Conservation (phyloP, 2,113 vertebrate genomes). For the Urocolius indicus region DNA sequence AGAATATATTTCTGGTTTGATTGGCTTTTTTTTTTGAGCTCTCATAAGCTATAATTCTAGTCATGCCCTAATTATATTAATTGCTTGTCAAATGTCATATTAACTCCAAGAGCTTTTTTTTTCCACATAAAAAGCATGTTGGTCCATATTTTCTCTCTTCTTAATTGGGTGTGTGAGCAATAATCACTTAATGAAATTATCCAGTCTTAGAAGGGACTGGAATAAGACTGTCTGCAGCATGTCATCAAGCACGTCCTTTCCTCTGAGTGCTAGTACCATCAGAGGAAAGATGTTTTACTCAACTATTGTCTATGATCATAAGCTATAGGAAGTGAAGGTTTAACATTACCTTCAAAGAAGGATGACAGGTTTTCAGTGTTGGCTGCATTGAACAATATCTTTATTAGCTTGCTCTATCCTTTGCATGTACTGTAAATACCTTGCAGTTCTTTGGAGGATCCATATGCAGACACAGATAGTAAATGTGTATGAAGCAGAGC, state of each 20-base stretch:
- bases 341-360: background rate
- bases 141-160: conserved; percentile 28
- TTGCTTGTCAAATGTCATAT: conserved; percentile 19
- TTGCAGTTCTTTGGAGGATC: background rate
- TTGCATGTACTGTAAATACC: background rate
- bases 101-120: conserved; percentile 15
- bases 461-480: background rate
- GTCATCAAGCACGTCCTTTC: background rate
- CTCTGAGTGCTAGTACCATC: background rate
- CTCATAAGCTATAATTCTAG: background rate
- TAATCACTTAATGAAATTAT: conserved; percentile 65
- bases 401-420: background rate
- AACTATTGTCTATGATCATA: background rate
- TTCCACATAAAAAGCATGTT: background rate
- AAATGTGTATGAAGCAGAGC: background rate
- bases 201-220: conserved; percentile 22
- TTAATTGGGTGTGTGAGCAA: conserved; percentile 24
- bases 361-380: background rate
- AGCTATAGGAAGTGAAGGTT: background rate
- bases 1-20: background rate
- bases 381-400: background rate
- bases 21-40: background rate
- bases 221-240: background rate
- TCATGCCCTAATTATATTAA: background rate
- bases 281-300: background rate